These are phyloP conservation scores for Phalacrocorax carbo DNA, from an alignment of 2,113 vertebrate species.

Conservation along the genomic window DNA sequence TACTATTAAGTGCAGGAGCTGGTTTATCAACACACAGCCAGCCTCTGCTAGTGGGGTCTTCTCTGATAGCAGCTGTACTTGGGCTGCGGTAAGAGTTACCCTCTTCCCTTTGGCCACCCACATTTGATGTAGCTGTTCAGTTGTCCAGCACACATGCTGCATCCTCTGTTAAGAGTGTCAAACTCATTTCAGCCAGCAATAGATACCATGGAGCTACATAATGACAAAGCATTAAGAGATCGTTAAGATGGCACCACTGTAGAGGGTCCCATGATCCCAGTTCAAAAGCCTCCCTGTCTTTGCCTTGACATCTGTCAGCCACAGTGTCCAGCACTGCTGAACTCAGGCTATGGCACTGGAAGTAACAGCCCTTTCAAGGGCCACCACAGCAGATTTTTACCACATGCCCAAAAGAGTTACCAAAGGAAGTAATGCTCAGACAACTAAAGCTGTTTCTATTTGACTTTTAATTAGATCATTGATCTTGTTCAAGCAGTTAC, in stretches of 20 bases:
- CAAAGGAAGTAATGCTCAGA: not conserved
- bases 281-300: not conserved
- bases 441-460: conserved; percentile 8
- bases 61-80: not conserved
- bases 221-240: not conserved
- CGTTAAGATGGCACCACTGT: not conserved
- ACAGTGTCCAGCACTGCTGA: not conserved
- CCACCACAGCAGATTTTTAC: not conserved
- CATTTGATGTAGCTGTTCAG: fast-evolving
- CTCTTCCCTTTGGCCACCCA: not conserved
- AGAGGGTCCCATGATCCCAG: fast-evolving
- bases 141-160: not conserved
- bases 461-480: conserved; percentile 38
- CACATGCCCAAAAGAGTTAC: not conserved
- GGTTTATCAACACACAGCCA: not conserved
- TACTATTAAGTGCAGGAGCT: not conserved
- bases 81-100: not conserved
- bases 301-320: not conserved
- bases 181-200: not conserved
- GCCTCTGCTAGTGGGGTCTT: not conserved
- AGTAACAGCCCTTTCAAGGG: not conserved
- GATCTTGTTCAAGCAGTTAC: conserved; percentile 26
- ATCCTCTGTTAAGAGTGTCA: not conserved
- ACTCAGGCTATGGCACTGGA: not conserved
- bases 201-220: not conserved